phyloP scores from a whole-genome alignment of 2,113 vertebrate genomes.

The Labeo catla region DNA sequence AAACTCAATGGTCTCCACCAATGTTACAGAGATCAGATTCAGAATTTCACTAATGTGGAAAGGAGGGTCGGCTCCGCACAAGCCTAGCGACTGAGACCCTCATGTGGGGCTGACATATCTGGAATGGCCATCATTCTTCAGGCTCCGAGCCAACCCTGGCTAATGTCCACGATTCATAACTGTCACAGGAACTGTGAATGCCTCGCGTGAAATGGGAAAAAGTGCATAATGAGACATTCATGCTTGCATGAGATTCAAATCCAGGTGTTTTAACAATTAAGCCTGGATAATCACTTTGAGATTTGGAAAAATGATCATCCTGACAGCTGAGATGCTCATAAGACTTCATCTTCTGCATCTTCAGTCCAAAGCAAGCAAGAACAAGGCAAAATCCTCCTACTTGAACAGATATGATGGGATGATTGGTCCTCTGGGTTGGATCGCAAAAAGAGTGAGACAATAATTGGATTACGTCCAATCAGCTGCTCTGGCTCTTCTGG shows the following conservation, averaged over 20 bases:
- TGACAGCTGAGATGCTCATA: not conserved
- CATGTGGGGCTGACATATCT: slow-evolving; percentile 22
- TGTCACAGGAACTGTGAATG: slow-evolving; percentile 2
- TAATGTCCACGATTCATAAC: not conserved
- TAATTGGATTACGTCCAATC: slow-evolving; percentile 31
- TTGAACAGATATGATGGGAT: not conserved
- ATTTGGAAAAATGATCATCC: slow-evolving; percentile 13
- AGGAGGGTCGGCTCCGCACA: slow-evolving; percentile 45
- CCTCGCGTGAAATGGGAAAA: not conserved
- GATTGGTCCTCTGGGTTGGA: slow-evolving; percentile 6
- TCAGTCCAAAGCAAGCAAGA: slow-evolving; percentile 30
- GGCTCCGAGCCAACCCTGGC: not conserved
- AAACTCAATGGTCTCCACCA: slow-evolving; percentile 25
- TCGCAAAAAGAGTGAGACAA: slow-evolving; percentile 7
- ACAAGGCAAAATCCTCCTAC: not conserved
- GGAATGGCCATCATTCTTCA: slow-evolving; percentile 37
- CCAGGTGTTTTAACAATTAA: slow-evolving; percentile 29
- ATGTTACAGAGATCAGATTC: slow-evolving; percentile 26
- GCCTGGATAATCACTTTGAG: not conserved
- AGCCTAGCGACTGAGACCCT: slow-evolving; percentile 24
- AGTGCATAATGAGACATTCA: not conserved
- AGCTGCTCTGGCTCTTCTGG: slow-evolving; percentile 28
- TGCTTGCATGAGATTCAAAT: slow-evolving; percentile 16
- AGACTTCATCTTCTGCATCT: slow-evolving; percentile 7
- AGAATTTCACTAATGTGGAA: slow-evolving; percentile 56